These are phyloP conservation scores for Pycnomerus fuliginosus DNA, from an alignment of 2,888 invertebrate species.

Conservation along the genomic window DNA sequence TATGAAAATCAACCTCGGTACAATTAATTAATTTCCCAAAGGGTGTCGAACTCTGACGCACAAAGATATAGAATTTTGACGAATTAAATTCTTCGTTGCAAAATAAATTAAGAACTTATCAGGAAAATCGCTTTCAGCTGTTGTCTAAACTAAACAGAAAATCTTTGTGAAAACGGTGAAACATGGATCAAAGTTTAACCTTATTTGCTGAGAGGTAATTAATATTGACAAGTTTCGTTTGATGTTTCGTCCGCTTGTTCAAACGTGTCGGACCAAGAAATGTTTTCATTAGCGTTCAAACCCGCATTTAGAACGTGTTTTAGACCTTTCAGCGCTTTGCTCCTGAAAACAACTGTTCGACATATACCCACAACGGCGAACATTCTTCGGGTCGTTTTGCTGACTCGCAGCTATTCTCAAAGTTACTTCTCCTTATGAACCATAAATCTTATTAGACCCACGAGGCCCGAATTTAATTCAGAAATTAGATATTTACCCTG, in stretches of 20 bases:
- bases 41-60: not conserved
- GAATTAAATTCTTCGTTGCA: conserved; percentile 17
- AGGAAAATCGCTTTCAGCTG: conserved; percentile 17
- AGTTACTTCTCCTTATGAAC: conserved; percentile 27
- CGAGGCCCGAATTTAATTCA: conserved; percentile 24
- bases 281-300: conserved; percentile 23
- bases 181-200: conserved; percentile 27
- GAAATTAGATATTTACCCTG: conserved; percentile 27
- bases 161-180: conserved; percentile 23
- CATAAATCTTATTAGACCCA: conserved; percentile 28
- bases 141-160: conserved; percentile 18
- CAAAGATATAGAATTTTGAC: conserved; percentile 12
- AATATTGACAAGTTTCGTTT: conserved; percentile 33
- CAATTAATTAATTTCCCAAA: conserved; percentile 14
- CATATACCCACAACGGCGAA: conserved; percentile 18
- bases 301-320: conserved; percentile 20
- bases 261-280: conserved; percentile 26
- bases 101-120: conserved; percentile 14
- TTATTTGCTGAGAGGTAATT: conserved; percentile 30
- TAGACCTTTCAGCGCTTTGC: conserved; percentile 17
- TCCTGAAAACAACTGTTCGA: conserved; percentile 16
- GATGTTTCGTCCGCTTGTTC: conserved; percentile 27
- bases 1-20: no score
- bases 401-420: conserved; percentile 17
- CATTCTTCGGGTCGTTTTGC: conserved; percentile 20